These are phyloP conservation scores for Dendrophyllia cribrosa DNA, from an alignment of 64 coral and sea anemone species.

Conservation along the genomic window DNA sequence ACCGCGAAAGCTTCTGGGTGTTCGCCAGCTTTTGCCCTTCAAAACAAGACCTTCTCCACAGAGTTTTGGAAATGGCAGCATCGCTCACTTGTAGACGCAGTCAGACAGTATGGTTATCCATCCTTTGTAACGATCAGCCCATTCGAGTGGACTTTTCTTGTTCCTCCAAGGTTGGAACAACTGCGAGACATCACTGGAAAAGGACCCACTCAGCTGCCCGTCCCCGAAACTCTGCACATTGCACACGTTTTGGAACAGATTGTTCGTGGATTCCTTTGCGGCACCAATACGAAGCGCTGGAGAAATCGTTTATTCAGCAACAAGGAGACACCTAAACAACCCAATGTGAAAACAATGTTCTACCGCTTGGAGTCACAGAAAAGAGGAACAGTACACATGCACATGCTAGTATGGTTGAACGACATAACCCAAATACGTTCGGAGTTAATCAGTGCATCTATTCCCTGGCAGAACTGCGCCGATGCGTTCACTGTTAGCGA, in stretches of 20 bases:
- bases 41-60: too few species aligned
- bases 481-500: too few species aligned
- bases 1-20: too few species aligned
- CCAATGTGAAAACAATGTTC: background rate
- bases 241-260: background rate
- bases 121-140: slow-evolving; percentile 5
- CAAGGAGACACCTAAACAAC: background rate
- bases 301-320: background rate
- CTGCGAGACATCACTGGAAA: background rate
- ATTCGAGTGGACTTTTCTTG: slow-evolving; percentile 38
- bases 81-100: background rate
- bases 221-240: slow-evolving; percentile 33
- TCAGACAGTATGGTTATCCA: background rate
- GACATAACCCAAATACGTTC: too few species aligned
- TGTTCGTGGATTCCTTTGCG: background rate
- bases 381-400: too few species aligned
- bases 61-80: too few species aligned
- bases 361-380: background rate
- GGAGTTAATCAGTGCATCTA: too few species aligned
- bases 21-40: too few species aligned
- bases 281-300: background rate
- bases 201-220: background rate
- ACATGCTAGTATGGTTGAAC: too few species aligned
- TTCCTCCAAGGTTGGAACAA: background rate
- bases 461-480: too few species aligned